phyloP scores from a whole-genome alignment of 2,797 vertebrate genomes.

The Uromys caudimaculatus region DNA sequence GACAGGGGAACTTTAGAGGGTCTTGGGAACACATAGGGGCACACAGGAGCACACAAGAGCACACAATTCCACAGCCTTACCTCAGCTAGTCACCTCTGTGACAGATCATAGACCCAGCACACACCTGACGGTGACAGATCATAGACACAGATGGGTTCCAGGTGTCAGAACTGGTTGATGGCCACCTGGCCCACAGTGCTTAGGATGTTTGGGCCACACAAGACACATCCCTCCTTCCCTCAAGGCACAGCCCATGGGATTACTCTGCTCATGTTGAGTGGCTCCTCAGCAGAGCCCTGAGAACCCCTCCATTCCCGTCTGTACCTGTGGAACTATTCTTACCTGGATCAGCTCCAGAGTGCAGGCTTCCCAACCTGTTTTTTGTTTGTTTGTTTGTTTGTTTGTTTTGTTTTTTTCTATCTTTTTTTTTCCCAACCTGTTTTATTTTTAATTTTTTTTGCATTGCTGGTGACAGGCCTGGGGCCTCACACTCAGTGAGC shows the following conservation, averaged over 20 bases:
- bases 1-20: background rate
- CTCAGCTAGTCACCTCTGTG: background rate
- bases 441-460: background rate
- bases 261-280: too few species aligned
- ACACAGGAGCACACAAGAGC: too few species aligned
- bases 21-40: too few species aligned
- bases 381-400: too few species aligned
- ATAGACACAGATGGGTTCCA: background rate
- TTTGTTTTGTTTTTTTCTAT: too few species aligned
- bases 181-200: background rate
- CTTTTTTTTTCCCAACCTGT: too few species aligned
- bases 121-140: background rate
- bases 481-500: background rate
- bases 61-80: background rate
- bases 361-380: background rate
- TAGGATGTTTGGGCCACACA: too few species aligned
- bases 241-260: too few species aligned
- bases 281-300: background rate
- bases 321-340: background rate
- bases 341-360: too few species aligned
- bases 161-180: background rate
- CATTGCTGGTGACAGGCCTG: background rate
- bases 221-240: background rate
- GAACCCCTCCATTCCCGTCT: too few species aligned
- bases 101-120: background rate